phyloP scores from a whole-genome alignment of 2,113 vertebrate genomes.

The Struthio camelus region DNA sequence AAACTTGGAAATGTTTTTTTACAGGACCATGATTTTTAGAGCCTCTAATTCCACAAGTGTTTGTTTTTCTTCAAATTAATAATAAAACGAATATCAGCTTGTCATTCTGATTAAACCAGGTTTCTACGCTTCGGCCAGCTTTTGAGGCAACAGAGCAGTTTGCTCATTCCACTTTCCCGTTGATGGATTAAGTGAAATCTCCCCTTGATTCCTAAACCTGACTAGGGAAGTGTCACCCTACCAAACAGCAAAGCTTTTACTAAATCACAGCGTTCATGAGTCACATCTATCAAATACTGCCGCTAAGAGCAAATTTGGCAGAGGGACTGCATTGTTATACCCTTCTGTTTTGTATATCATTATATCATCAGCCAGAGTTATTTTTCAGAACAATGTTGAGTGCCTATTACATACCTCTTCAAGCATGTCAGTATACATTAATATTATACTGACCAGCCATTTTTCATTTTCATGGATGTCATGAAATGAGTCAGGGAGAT shows the following conservation, averaged over 20 bases:
- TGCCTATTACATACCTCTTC: not conserved
- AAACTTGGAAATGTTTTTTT: not conserved
- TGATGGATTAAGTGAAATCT: not conserved
- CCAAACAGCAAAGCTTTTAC: not conserved
- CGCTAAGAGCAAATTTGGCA: slow-evolving; percentile 1
- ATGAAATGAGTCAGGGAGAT: not conserved
- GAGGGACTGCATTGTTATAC: not conserved
- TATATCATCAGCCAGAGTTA: not conserved
- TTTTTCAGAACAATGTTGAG: slow-evolving; percentile 16
- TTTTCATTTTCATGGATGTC: not conserved
- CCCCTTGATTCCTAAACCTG: not conserved
- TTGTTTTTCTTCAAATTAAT: not conserved
- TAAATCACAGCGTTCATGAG: not conserved
- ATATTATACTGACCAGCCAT: not conserved
- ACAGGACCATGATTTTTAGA: not conserved
- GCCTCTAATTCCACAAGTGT: not conserved
- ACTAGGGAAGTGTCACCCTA: not conserved
- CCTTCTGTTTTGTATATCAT: slow-evolving; percentile 25
- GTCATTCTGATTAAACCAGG: not conserved
- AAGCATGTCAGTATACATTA: not conserved
- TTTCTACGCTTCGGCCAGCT: not conserved
- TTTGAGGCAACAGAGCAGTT: not conserved
- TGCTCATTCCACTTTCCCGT: not conserved
- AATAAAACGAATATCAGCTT: not conserved
- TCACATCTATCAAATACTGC: not conserved